These are phyloP conservation scores for Phenganax subtilis DNA, from an alignment of 92 coral and sea anemone genomes.

Conservation along the genomic window DNA sequence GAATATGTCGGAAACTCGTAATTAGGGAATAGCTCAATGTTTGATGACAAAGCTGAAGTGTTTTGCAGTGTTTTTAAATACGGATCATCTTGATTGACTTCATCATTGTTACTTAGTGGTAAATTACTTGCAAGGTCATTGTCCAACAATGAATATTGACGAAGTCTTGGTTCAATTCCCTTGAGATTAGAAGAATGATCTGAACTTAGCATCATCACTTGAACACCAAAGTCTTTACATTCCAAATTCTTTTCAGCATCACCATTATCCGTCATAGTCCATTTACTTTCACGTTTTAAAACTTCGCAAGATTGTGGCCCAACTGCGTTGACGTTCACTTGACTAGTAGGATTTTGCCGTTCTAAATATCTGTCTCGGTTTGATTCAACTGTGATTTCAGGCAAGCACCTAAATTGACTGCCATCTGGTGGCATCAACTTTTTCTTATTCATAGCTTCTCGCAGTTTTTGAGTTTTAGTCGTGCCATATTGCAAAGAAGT, in stretches of 20 bases:
- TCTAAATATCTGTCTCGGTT: slow-evolving; percentile 25
- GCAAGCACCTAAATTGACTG: background rate
- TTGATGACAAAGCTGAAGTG: background rate
- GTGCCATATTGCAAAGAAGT: slow-evolving; percentile 66
- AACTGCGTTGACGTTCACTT: background rate
- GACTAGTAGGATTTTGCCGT: slow-evolving; percentile 8
- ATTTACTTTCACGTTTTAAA: background rate
- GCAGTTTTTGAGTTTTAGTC: slow-evolving; percentile 83
- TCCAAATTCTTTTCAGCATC: background rate
- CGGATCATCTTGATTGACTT: background rate
- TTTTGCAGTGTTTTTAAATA: too few relatives aligned
- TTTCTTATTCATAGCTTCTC: slow-evolving; percentile 66
- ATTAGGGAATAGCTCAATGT: background rate
- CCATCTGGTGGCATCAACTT: slow-evolving; percentile 1
- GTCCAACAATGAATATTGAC: background rate
- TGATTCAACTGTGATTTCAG: slow-evolving; percentile 15
- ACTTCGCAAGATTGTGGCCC: background rate
- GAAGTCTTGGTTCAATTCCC: too few relatives aligned
- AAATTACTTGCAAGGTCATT: background rate
- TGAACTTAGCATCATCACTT: background rate
- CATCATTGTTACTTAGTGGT: background rate
- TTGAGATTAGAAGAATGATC: too few relatives aligned
- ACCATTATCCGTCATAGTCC: background rate
- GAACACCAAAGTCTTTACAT: background rate
- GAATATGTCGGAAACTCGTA: slow-evolving; percentile 6